Base-by-base conservation (phyloP, 1,140 invertebrate species). In the Popillia japonica region DNA sequence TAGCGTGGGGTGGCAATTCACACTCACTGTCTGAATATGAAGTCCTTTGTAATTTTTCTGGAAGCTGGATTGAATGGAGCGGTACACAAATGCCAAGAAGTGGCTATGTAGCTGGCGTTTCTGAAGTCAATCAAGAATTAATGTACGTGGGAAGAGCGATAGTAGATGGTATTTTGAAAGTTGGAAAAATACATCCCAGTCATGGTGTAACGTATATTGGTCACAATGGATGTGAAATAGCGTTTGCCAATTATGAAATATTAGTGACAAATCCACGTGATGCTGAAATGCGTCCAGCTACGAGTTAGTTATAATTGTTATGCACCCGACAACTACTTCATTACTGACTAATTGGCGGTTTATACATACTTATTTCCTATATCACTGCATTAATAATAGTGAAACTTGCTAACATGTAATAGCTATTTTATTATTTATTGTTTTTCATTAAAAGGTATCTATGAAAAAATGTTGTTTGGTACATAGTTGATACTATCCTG, bases 11-110 rank as follows among this genome's bases (percentile, higher is more conserved):
- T 6, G 92, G 94, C 77, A 83, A 90, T 81, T 92, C 95, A 85
- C 77, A 95, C 22, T 88, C 90, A 20, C 93, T 91, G 86, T 87
- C 89, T 34, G 92, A 95, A 40, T 96, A 92, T 83, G 94, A 96
- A 88, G 88, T 96, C 79, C 89, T 94, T 1, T 64, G 61, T 64
- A 64, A 64, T 27, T 64, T 64, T 17, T 20, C 61, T 22, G 61
- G 61, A 6, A 64, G 22, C 11, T 64, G 61, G 61, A 64, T 64
- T 9, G 61, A 64, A 23, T 64, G 61, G 61, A 64, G 17, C 61
- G 61, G 61, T 22, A 20, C 7, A 9, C 61, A 27, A 64, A 64
- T 64, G 61, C 61, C 61, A 22, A 64, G 61, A 64, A 64, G 22
- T 11, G 61, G 61, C 10, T 64, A 64, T 11, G 61, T 64, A 7